A percentile compares a stretch with the other conserved stretches of the same genome.
phyloP scores from a whole-genome alignment of 2,113 vertebrate species.

The Lanius ludovicianus region DNA sequence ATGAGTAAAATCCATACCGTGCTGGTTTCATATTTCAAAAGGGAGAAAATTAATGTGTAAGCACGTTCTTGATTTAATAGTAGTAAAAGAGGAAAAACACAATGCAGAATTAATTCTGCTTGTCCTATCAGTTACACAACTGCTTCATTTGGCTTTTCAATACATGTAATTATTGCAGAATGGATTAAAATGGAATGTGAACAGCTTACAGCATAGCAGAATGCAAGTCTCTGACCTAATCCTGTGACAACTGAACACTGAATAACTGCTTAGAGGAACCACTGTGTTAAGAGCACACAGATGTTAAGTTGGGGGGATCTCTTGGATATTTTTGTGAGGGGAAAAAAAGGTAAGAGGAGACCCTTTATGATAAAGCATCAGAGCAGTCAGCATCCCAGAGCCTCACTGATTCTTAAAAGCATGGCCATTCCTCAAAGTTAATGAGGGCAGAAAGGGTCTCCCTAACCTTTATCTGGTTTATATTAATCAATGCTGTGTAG shows the following conservation, averaged over 20 bases:
- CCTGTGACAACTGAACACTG: background rate
- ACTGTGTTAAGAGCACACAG: background rate
- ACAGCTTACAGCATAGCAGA: background rate
- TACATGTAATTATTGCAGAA: background rate
- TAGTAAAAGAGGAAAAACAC: background rate
- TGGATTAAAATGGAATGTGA: background rate
- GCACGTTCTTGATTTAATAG: background rate
- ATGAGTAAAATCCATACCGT: slow-evolving; percentile 60
- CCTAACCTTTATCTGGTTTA: background rate
- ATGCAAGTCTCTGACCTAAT: background rate
- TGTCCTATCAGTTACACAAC: background rate
- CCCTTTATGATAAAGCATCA: background rate
- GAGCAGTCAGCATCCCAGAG: background rate
- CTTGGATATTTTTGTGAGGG: background rate
- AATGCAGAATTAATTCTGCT: background rate
- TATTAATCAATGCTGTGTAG: background rate
- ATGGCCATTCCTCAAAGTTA: background rate
- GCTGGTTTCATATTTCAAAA: slow-evolving; percentile 57
- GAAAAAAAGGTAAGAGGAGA: background rate
- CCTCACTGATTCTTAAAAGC: background rate
- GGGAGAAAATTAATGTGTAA: slow-evolving; percentile 45
- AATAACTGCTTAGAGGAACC: background rate
- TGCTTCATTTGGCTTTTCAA: background rate
- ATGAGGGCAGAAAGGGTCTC: background rate
- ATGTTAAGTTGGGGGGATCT: background rate